A percentile compares a stretch with the other conserved stretches of the same genome.
These are phyloP conservation scores for Scolanthus callimorphus DNA, from an alignment of 92 coral and sea anemone species.

Conservation along the genomic window DNA sequence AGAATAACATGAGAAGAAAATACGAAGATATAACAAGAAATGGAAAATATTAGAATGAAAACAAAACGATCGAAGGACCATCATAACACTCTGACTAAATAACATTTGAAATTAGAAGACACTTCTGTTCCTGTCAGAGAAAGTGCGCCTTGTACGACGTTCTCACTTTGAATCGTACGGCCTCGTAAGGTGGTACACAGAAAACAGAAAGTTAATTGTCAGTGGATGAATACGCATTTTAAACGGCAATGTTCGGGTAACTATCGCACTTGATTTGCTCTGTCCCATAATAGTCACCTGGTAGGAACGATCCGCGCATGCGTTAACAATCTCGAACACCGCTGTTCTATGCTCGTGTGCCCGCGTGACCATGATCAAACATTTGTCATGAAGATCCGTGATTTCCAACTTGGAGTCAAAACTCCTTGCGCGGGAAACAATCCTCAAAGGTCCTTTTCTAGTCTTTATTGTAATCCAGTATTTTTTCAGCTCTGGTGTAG, in stretches of 20 bases:
- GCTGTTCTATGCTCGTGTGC: slow-evolving; percentile 56
- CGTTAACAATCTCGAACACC: slow-evolving; percentile 73
- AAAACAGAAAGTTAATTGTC: slow-evolving; percentile 66
- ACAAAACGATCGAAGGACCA: no score
- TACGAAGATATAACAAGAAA: no score
- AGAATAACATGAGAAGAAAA: no score
- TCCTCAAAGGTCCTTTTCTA: slow-evolving; percentile 48
- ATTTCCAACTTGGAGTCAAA: slow-evolving; percentile 71
- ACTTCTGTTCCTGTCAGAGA: no score
- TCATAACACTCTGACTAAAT: no score
- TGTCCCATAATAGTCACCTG: slow-evolving; percentile 58
- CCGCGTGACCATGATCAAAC: slow-evolving; percentile 72
- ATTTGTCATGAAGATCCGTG: slow-evolving; percentile 61
- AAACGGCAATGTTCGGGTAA: slow-evolving; percentile 54
- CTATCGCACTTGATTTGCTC: slow-evolving; percentile 48
- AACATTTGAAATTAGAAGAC: no score
- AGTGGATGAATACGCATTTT: slow-evolving; percentile 45
- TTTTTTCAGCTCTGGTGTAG: slow-evolving; percentile 14
- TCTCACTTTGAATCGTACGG: slow-evolving; percentile 64
- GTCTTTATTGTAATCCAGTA: slow-evolving; percentile 53
- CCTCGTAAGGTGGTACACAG: slow-evolving; percentile 54
- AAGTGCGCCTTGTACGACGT: slow-evolving; percentile 58
- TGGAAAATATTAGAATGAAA: no score
- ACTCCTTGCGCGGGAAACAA: slow-evolving; percentile 45
- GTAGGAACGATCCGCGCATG: slow-evolving; percentile 55